Conservation (phyloP, 2,888 invertebrate species). For the Drosophila paranaensis region DNA sequence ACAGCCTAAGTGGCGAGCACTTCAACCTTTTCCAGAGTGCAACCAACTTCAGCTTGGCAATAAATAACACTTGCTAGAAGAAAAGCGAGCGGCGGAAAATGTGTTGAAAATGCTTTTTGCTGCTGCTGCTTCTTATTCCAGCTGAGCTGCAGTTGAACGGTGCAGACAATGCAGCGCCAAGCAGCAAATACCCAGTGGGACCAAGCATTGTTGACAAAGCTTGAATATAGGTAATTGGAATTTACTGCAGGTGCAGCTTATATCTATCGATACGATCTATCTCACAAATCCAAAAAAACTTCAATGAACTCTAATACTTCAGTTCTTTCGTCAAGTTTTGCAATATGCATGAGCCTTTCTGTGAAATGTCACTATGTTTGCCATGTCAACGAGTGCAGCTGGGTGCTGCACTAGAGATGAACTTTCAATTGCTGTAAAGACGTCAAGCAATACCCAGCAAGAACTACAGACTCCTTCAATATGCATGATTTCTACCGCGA, state of each 20-base stretch:
- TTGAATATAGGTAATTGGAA: not conserved
- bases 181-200: slow-evolving; percentile 15
- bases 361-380: not conserved
- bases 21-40: slow-evolving; percentile 51
- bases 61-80: slow-evolving; percentile 58
- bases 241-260: not conserved
- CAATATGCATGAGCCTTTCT: not conserved
- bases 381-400: not conserved
- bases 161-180: slow-evolving; percentile 50
- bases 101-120: slow-evolving; percentile 33
- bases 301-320: not conserved
- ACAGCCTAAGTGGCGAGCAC: slow-evolving; percentile 61
- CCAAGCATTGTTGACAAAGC: not conserved
- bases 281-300: not conserved
- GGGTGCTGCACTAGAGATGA: slow-evolving; percentile 37
- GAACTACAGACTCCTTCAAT: not conserved
- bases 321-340: too few relatives aligned
- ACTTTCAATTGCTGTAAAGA: slow-evolving; percentile 7
- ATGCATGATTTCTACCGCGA: not conserved
- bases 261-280: not conserved
- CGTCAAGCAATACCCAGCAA: not conserved
- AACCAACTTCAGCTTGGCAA: slow-evolving; percentile 48
- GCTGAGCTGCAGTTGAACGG: slow-evolving; percentile 12
- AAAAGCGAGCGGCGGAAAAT: slow-evolving; percentile 33
- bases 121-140: slow-evolving; percentile 3